These are phyloP conservation scores for Cephus spinipes DNA, from an alignment of 2,888 invertebrate species.

Conservation along the genomic window DNA sequence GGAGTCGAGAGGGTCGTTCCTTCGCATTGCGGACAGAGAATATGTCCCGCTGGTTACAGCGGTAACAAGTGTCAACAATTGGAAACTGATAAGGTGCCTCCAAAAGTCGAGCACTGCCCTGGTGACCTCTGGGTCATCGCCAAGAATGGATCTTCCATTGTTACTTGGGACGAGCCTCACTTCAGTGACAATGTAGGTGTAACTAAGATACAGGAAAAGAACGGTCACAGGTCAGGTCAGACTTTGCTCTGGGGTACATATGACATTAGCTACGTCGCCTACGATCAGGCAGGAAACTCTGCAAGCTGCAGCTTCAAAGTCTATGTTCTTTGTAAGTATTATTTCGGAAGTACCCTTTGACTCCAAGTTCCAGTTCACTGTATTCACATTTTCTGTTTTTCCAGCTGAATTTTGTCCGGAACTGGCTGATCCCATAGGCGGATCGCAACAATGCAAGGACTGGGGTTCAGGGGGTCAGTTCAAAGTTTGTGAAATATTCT, in stretches of 20 bases:
- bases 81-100: conserved; percentile 86
- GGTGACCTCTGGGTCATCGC: conserved; percentile 95
- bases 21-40: conserved; percentile 90
- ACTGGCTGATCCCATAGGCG: conserved; percentile 89
- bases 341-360: neutral
- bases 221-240: conserved; percentile 88
- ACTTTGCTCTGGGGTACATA: conserved; percentile 92
- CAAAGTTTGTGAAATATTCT: conserved; percentile 93
- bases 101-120: conserved; percentile 90
- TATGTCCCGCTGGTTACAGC: conserved; percentile 88
- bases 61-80: conserved; percentile 88
- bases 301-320: conserved; percentile 93
- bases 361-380: neutral
- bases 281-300: conserved; percentile 91
- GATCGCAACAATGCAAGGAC: conserved; percentile 90
- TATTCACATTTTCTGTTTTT: conserved; percentile 42
- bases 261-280: conserved; percentile 93
- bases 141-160: conserved; percentile 89
- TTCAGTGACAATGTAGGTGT: conserved; percentile 92
- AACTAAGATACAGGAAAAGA: conserved; percentile 82
- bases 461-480: conserved; percentile 98
- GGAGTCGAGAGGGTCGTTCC: conserved; percentile 93
- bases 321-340: conserved; percentile 83
- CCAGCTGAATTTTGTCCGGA: conserved; percentile 92
- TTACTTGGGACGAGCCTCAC: conserved; percentile 91